Evolutionary conservation across 2,113 vertebrate species (phyloP), one percentile per base, ranked within the genome.

Genomic region (Maccullochella peelii): DNA sequence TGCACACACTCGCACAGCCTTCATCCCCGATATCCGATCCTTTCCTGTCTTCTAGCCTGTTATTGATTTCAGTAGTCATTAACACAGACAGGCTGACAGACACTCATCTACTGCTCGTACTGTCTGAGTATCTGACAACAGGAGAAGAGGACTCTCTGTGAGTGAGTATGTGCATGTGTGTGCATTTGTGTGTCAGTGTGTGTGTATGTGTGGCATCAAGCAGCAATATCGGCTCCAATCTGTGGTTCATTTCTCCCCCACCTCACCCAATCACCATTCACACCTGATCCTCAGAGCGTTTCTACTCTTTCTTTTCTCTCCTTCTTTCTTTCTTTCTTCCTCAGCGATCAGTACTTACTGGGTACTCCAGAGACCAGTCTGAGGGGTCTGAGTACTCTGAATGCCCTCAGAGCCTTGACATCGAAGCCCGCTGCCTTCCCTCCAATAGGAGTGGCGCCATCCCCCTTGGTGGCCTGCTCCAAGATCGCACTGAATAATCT

Each of bases 401-500:
- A 99, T 25, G 98, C 98, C 83, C 98, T 95, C 88, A 99, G 96
- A 7, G 98, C 98, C 93, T 99, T 99, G 80, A 99, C 98, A 42
- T 99, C 98, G 0, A 99, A 99, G 84, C 97, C 98, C 0, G 98
- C 97, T 12, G 98, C 98, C 93, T 99, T 99, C 61, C 98, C 97
- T 92, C 98, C 98, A 49, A 99, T 97, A 70, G 97, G 97, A 59
- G 97, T 98, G 65, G 94, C 96, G 61, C 97, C 98, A 0, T 99
- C 98, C 77, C 96, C 97, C 96, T 99, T 99, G 86, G 98, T 99
- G 84, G 98, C 98, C 97, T 99, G 98, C 95, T 99, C 98, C 96
- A 99, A 96, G 96, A 99, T 99, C 86, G 98, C 98, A 94, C 98
- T 99, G 95, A 99, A 99, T 95, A 99, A 97, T 95, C 98, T 99